Percentiles rank a stretch among this genome's conserved stretches.
These are phyloP conservation scores for Tipula vernalis DNA, from an alignment of 2,888 invertebrate species.

Conservation along the genomic window DNA sequence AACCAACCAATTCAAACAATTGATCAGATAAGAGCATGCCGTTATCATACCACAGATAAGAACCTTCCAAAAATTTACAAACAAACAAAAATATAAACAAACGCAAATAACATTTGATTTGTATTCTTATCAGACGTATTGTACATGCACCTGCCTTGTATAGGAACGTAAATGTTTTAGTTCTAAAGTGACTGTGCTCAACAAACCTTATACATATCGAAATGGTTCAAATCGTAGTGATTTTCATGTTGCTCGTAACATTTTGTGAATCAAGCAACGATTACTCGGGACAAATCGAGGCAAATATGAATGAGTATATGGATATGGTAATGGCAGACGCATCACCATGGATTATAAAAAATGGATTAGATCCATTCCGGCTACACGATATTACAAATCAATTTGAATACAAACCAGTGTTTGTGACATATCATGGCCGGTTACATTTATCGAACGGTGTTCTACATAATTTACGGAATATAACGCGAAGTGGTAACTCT, in stretches of 20 bases:
- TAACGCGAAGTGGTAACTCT: background rate
- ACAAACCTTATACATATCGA: background rate
- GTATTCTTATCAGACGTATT: background rate
- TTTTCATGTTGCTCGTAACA: background rate
- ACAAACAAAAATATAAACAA: background rate
- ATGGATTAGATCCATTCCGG: constrained; percentile 21
- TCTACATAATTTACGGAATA: background rate
- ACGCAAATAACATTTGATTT: background rate
- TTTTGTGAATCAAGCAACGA: background rate
- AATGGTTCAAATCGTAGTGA: background rate
- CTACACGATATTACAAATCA: constrained; percentile 20
- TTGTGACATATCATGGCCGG: constrained; percentile 22
- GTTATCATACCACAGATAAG: background rate
- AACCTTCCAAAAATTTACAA: background rate
- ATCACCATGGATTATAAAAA: constrained; percentile 18
- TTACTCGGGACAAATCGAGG: background rate
- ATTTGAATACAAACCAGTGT: constrained; percentile 17
- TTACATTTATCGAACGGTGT: constrained; percentile 22
- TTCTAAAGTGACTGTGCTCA: background rate
- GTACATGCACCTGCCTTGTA: background rate
- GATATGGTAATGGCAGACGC: constrained; percentile 21
- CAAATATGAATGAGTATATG: constrained; percentile 18
- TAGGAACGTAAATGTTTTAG: background rate
- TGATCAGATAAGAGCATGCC: background rate
- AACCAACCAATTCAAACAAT: background rate